Conservation (phyloP, 2,113 vertebrate genomes). For the Protobothrops mucrosquamatus region DNA sequence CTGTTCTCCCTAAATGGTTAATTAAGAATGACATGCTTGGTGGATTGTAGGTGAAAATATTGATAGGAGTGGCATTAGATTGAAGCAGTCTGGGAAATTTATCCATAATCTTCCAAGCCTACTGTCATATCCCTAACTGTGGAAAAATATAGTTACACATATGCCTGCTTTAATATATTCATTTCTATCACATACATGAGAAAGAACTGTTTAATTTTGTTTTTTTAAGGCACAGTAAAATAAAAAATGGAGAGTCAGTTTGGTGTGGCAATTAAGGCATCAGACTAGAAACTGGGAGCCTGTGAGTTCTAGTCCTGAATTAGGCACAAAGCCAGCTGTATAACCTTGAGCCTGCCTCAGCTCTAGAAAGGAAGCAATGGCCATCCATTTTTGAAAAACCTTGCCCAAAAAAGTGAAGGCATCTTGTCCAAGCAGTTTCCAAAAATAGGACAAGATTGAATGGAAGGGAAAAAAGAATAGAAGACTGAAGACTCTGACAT, state of each 20-base stretch:
- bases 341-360: neutral
- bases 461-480: neutral
- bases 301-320: neutral
- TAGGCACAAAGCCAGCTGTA: neutral
- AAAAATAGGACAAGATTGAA: neutral
- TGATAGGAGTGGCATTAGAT: neutral
- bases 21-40: neutral
- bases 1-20: neutral
- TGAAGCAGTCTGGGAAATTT: neutral
- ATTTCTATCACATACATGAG: neutral
- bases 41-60: neutral
- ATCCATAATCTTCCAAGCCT: neutral
- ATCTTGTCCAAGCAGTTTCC: neutral
- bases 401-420: neutral
- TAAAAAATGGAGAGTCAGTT: neutral
- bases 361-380: neutral
- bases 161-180: neutral
- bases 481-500: neutral
- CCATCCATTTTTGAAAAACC: neutral
- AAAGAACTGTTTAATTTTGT: neutral
- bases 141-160: neutral
- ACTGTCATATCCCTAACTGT: neutral
- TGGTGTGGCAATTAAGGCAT: neutral
- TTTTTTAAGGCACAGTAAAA: neutral
- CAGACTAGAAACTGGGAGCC: neutral